Evolutionary conservation across 1,140 invertebrate genomes (phyloP).

Genomic region (Palaemon carinicauda): DNA sequence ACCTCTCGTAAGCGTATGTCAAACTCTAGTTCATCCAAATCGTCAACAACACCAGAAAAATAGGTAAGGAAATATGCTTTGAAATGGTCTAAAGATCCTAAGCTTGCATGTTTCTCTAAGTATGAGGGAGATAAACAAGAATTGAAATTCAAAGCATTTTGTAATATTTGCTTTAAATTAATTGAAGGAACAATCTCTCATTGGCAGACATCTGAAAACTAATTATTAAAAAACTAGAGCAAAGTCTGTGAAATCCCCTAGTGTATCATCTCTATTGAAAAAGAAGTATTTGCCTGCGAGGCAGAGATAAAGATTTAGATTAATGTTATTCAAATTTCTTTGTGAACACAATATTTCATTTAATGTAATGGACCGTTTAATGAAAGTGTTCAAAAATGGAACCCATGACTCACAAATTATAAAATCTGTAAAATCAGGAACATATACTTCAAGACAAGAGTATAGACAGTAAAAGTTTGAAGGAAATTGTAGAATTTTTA

Average conservation of each 20-base stretch:
- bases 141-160: background rate
- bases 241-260: background rate
- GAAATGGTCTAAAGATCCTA: too few relatives aligned
- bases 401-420: conserved; percentile 12
- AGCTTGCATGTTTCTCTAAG: too few relatives aligned
- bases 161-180: background rate
- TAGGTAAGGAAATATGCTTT: too few relatives aligned
- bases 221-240: background rate
- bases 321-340: conserved; percentile 26
- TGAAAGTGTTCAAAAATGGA: conserved; percentile 11
- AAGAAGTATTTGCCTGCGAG: background rate
- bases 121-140: background rate
- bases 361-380: conserved; percentile 24
- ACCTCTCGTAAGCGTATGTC: background rate
- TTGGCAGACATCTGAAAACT: background rate
- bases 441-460: background rate
- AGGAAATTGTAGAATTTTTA: conserved; percentile 8
- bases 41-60: too few relatives aligned
- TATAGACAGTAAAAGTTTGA: conserved; percentile 15
- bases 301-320: conserved; percentile 14
- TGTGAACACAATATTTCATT: conserved; percentile 35
- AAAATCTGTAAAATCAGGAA: conserved; percentile 19
- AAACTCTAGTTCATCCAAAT: background rate
- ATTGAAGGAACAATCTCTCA: background rate
- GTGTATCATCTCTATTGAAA: background rate